Conservation (phyloP, 2,888 invertebrate species). For the Cerceris rybyensis region DNA sequence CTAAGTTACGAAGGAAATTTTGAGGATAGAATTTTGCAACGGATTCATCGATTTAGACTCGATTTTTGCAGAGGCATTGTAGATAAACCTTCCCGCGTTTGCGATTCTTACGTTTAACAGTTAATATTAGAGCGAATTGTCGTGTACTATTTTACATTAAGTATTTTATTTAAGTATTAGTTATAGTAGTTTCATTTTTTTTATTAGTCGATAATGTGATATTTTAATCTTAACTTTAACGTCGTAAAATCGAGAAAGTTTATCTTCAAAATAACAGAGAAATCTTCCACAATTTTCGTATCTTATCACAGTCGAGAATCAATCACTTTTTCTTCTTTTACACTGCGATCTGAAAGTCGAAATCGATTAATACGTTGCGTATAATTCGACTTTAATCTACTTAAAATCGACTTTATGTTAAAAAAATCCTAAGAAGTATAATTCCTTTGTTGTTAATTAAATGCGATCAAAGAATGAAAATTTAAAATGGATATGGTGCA, state of each 20-base stretch:
- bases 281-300: neutral
- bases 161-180: neutral
- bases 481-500: too few relatives aligned
- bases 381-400: too few relatives aligned
- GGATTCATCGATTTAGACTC: neutral
- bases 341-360: neutral
- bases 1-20: too few relatives aligned
- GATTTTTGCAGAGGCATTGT: neutral
- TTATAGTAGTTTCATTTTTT: neutral
- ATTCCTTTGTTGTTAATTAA: too few relatives aligned
- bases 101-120: too few relatives aligned
- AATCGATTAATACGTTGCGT: neutral
- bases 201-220: neutral
- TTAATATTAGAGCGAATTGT: neutral
- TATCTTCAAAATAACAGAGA: neutral
- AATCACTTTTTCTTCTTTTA: neutral
- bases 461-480: too few relatives aligned
- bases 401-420: too few relatives aligned
- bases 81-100: too few relatives aligned
- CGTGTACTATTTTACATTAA: neutral
- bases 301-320: slow-evolving; percentile 12
- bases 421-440: too few relatives aligned
- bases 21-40: too few relatives aligned
- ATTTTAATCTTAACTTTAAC: neutral
- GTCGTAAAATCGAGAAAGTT: too few relatives aligned